Percentiles rank a stretch among this genome's conserved stretches.
Evolutionary conservation across 2,888 invertebrate genomes (phyloP).

Genomic region (Calameuta idolon): DNA sequence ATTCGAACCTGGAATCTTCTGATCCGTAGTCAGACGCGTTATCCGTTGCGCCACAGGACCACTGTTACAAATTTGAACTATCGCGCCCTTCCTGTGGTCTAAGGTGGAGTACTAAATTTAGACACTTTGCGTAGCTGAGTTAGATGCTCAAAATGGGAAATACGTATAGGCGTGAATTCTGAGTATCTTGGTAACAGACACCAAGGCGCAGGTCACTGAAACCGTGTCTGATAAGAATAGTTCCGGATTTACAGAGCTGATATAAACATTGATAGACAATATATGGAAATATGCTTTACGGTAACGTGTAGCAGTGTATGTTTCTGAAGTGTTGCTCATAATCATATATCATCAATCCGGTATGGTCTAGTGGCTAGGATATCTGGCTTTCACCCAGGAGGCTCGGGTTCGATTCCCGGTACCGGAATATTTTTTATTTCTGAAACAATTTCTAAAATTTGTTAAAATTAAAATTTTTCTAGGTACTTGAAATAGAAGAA

Average conservation of each 20-base stretch:
- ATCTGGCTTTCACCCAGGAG: slow-evolving; percentile 74
- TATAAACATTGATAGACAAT: background rate
- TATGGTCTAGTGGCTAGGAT: slow-evolving; percentile 76
- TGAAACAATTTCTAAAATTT: background rate
- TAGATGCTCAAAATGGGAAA: background rate
- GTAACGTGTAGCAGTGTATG: background rate
- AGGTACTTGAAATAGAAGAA: no score
- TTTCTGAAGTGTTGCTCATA: background rate
- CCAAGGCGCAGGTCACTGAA: background rate
- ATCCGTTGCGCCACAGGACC: slow-evolving; percentile 58
- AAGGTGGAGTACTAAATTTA: background rate
- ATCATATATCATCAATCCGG: slow-evolving; percentile 60
- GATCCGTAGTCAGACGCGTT: slow-evolving; percentile 59
- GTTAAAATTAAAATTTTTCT: no score
- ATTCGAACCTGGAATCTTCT: slow-evolving; percentile 59
- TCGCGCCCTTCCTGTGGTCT: background rate
- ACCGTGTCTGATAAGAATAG: background rate
- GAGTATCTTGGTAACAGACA: background rate
- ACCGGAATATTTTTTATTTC: slow-evolving; percentile 33
- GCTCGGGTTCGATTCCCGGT: slow-evolving; percentile 62
- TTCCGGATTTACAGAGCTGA: background rate
- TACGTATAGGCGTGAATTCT: background rate
- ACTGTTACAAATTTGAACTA: background rate
- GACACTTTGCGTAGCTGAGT: background rate
- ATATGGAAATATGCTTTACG: background rate